Conservation (phyloP, 2,113 vertebrate genomes). For the Peromyscus leucopus region DNA sequence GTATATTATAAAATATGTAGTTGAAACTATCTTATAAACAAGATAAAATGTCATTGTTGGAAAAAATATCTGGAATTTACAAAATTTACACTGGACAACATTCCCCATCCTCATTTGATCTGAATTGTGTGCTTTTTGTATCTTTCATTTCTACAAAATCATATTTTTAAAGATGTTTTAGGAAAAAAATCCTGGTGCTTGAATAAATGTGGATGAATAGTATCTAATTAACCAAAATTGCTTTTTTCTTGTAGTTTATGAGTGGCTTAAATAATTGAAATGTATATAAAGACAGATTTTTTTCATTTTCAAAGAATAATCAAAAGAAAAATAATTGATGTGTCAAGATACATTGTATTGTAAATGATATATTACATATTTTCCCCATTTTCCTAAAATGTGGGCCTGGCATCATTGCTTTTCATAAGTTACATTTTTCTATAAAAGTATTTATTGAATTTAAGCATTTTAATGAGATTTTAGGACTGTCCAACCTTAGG, state of each 20-base stretch:
- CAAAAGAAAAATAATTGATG: slow-evolving; percentile 2
- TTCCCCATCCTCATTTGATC: slow-evolving; percentile 71
- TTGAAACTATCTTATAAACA: slow-evolving; percentile 75
- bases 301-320: background rate
- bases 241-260: slow-evolving; percentile 1
- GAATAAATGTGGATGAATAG: background rate
- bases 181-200: background rate
- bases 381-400: slow-evolving; percentile 29
- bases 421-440: slow-evolving; percentile 33
- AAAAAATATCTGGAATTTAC: slow-evolving; percentile 81
- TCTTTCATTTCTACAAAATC: slow-evolving; percentile 25
- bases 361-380: background rate
- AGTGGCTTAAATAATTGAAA: slow-evolving; percentile 28
- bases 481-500: background rate
- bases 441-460: background rate
- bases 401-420: slow-evolving; percentile 41
- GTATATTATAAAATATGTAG: slow-evolving; percentile 83
- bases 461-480: slow-evolving; percentile 31
- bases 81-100: slow-evolving; percentile 78
- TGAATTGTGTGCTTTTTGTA: slow-evolving; percentile 68
- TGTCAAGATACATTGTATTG: background rate
- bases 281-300: background rate
- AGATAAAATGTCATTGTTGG: slow-evolving; percentile 76
- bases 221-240: background rate
- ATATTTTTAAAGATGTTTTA: slow-evolving; percentile 19